Evolutionary conservation across 2,888 invertebrate species (phyloP).

Genomic region (Ypsolopha scabrella): DNA sequence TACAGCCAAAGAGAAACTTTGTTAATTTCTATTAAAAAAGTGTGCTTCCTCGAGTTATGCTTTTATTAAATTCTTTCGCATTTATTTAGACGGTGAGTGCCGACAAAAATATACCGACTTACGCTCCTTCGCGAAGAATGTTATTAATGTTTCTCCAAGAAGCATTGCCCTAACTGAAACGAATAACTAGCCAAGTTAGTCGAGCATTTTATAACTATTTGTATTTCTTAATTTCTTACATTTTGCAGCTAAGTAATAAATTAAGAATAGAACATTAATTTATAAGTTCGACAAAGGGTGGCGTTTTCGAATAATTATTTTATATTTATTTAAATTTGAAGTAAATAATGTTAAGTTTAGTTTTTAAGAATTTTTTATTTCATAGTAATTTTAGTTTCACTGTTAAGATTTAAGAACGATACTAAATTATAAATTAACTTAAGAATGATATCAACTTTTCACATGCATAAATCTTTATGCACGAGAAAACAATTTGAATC

Average conservation of each 20-base stretch:
- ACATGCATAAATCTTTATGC: too few relatives aligned
- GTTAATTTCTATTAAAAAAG: conserved; percentile 1
- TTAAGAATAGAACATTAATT: not conserved
- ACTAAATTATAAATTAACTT: too few relatives aligned
- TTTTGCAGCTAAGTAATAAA: not conserved
- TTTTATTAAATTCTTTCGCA: conserved; percentile 64
- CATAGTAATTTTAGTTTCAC: too few relatives aligned
- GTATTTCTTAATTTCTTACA: not conserved
- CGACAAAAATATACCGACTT: conserved; percentile 36
- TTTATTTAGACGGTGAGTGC: conserved; percentile 41
- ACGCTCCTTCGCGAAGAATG: conserved; percentile 51
- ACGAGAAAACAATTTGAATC: too few relatives aligned
- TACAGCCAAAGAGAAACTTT: not conserved
- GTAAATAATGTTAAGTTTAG: too few relatives aligned
- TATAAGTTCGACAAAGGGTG: not conserved
- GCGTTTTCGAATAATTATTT: too few relatives aligned
- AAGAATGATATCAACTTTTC: too few relatives aligned
- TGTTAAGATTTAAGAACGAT: too few relatives aligned
- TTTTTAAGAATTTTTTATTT: too few relatives aligned
- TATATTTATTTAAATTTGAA: too few relatives aligned
- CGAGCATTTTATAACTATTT: not conserved
- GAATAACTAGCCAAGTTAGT: conserved; percentile 1
- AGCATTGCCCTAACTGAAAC: conserved; percentile 37
- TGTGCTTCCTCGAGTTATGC: conserved; percentile 13
- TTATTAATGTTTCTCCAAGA: conserved; percentile 49